Evolutionary conservation across 2,113 vertebrate species (phyloP).

Genomic region (Tragelaphus buxtoni): DNA sequence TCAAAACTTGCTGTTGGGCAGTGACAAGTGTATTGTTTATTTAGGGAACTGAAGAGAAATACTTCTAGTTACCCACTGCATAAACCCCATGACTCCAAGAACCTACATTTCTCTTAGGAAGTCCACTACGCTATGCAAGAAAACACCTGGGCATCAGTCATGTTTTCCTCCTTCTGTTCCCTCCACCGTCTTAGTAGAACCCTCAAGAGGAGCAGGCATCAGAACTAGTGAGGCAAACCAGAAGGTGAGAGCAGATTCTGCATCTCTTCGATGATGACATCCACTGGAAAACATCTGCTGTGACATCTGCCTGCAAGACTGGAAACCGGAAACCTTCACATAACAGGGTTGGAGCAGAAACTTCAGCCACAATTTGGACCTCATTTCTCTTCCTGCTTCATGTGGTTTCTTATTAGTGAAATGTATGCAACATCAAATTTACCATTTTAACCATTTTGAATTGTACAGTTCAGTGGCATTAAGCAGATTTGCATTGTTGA

Average conservation of each 20-base stretch:
- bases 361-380: neutral
- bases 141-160: neutral
- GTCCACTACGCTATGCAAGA: neutral
- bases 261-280: neutral
- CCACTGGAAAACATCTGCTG: neutral
- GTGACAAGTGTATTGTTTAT: neutral
- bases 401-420: neutral
- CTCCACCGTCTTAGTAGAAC: conserved; percentile 22
- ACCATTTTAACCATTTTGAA: neutral
- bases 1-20: neutral
- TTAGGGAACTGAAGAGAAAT: neutral
- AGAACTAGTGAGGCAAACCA: neutral
- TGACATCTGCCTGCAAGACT: neutral
- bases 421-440: neutral
- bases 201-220: neutral
- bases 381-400: neutral
- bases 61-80: neutral
- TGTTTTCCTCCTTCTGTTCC: neutral
- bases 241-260: conserved; percentile 37
- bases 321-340: neutral
- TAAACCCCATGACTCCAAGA: neutral
- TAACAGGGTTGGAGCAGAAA: neutral
- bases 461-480: neutral
- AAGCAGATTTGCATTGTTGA: neutral
- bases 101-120: neutral